Evolutionary conservation across 2,888 invertebrate species (phyloP).

Genomic region (Vandiemenella viatica): DNA sequence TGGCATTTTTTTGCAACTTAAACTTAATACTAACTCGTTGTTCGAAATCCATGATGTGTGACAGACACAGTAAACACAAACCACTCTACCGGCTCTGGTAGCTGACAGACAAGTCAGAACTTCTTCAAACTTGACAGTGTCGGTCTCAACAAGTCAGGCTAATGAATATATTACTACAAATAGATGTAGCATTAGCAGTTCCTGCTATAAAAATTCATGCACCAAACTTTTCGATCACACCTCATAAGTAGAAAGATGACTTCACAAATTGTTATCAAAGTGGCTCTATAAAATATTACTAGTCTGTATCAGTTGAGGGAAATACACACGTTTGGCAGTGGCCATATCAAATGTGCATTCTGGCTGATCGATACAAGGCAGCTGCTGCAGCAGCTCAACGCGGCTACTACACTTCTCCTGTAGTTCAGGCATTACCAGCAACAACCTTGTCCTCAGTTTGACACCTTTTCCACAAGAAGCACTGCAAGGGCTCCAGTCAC

Average conservation of each 20-base stretch:
- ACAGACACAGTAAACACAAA: neutral
- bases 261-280: no score
- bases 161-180: neutral
- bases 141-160: neutral
- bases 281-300: neutral
- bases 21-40: neutral
- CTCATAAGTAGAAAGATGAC: neutral
- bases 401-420: constrained; percentile 49
- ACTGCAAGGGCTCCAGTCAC: constrained; percentile 84
- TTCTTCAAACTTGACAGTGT: neutral
- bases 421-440: constrained; percentile 46
- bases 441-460: constrained; percentile 51
- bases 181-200: neutral
- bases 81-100: neutral
- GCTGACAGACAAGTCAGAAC: neutral
- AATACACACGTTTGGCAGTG: constrained; percentile 54
- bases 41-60: neutral
- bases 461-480: constrained; percentile 77
- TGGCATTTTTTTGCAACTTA: neutral
- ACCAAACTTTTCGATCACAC: neutral
- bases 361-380: constrained; percentile 45
- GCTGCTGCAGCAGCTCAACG: constrained; percentile 59
- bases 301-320: neutral
- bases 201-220: neutral
- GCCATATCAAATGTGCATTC: constrained; percentile 57